Conservation (phyloP, 2,888 invertebrate species). For the Agrotis clavis region DNA sequence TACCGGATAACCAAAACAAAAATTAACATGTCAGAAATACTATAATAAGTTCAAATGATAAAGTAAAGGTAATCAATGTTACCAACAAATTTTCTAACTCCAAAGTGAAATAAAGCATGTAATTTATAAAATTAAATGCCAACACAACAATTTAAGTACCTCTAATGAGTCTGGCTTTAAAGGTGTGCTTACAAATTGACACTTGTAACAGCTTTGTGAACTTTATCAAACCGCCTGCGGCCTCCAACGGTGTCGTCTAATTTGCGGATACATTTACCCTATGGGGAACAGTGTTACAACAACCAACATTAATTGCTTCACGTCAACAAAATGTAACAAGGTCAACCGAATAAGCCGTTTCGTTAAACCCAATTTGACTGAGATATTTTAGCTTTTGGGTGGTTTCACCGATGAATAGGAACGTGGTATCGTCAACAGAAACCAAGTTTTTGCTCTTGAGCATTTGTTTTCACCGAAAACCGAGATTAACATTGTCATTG, state of each 20-base stretch:
- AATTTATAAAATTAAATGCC: conserved; percentile 14
- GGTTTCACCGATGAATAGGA: too few relatives aligned
- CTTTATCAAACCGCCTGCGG: conserved; percentile 46
- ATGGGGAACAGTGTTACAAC: conserved; percentile 36
- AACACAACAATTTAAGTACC: conserved; percentile 8
- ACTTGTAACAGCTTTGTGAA: conserved; percentile 27
- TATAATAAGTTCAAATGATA: too few relatives aligned
- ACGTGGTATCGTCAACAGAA: too few relatives aligned
- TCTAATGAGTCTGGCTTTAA: conserved; percentile 9
- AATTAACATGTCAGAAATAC: too few relatives aligned
- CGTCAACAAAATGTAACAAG: conserved; percentile 46
- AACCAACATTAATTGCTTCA: conserved; percentile 30
- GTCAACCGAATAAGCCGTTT: conserved; percentile 41
- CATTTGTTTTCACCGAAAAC: too few relatives aligned
- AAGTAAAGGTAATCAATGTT: too few relatives aligned
- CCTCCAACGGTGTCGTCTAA: conserved; percentile 24
- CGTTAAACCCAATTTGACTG: conserved; percentile 34
- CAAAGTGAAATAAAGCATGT: background rate
- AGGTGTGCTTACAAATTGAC: conserved; percentile 39
- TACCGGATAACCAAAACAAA: too few relatives aligned
- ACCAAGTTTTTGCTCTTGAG: too few relatives aligned
- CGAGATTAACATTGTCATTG: too few relatives aligned
- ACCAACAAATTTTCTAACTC: background rate
- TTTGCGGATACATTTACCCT: conserved; percentile 8
- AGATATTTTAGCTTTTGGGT: conserved; percentile 40